phyloP scores from a whole-genome alignment of 2,888 invertebrate species.

The Melieria omissa region DNA sequence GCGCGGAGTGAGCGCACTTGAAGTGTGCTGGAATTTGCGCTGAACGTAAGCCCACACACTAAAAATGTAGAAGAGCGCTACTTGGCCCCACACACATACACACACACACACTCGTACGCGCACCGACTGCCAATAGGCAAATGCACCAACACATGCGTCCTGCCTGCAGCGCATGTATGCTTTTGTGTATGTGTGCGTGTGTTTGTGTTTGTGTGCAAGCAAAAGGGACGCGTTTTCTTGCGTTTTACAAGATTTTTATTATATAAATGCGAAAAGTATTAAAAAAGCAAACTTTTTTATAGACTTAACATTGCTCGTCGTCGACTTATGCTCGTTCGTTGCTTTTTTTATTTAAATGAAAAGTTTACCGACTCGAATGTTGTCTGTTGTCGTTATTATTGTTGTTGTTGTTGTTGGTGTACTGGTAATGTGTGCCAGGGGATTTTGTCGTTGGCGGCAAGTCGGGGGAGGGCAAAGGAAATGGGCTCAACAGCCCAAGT shows the following conservation, averaged over 20 bases:
- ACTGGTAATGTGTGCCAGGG: conserved; percentile 13
- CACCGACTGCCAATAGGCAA: background rate
- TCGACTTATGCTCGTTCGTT: background rate
- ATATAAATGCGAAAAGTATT: conserved; percentile 59
- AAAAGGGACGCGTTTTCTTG: no score
- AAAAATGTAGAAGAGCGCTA: background rate
- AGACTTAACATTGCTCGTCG: conserved; percentile 41
- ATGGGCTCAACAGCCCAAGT: no score
- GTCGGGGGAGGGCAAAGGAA: conserved; percentile 1
- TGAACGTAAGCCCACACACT: background rate
- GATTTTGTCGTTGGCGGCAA: background rate
- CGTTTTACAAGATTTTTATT: conserved; percentile 59
- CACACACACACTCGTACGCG: background rate
- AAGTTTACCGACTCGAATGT: conserved; percentile 7
- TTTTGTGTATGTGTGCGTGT: background rate
- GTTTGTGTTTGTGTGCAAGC: background rate
- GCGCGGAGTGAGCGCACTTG: background rate
- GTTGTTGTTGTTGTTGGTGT: no score
- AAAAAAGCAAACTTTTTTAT: conserved; percentile 60
- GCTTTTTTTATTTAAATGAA: conserved; percentile 13
- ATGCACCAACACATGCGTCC: background rate
- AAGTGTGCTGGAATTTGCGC: background rate
- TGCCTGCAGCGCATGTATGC: background rate
- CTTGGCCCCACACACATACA: background rate
- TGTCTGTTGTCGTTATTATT: no score